Percentiles rank a stretch among this genome's conserved stretches.
Conservation (phyloP, 2,888 invertebrate genomes). For the Podabrus alpinus region DNA sequence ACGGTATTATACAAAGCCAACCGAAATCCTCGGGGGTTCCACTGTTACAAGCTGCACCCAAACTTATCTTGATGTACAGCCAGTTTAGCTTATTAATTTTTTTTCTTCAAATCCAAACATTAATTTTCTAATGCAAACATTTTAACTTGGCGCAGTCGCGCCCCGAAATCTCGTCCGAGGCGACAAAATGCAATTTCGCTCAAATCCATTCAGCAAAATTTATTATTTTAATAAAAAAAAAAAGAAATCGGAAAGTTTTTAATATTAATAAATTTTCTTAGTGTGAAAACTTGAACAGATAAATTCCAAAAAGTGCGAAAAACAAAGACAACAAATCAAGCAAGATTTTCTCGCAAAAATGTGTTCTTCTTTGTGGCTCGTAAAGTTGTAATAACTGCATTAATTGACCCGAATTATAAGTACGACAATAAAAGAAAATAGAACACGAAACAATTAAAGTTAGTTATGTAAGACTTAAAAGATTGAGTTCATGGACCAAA, state of each 20-base stretch:
- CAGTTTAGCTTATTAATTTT: neutral
- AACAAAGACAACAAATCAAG: neutral
- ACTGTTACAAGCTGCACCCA: conserved; percentile 34
- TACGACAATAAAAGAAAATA: neutral
- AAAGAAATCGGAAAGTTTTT: neutral
- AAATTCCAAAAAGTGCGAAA: neutral
- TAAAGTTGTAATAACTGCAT: neutral
- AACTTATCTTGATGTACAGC: conserved; percentile 15
- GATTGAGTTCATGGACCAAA: neutral
- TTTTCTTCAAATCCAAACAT: neutral
- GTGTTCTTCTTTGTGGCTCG: neutral
- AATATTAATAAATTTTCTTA: neutral
- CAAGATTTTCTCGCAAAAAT: neutral
- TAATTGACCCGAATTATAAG: neutral
- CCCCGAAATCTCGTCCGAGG: neutral
- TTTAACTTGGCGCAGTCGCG: neutral
- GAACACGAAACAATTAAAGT: neutral
- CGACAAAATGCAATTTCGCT: neutral
- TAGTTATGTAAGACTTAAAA: neutral
- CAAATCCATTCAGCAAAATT: neutral
- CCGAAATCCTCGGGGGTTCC: conserved; percentile 29
- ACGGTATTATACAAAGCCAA: conserved; percentile 29
- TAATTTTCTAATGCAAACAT: neutral
- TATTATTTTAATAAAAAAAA: neutral
- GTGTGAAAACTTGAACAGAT: neutral